Base-by-base conservation (phyloP, 1,140 invertebrate genomes). In the Pseudomyrmex gracilis region DNA sequence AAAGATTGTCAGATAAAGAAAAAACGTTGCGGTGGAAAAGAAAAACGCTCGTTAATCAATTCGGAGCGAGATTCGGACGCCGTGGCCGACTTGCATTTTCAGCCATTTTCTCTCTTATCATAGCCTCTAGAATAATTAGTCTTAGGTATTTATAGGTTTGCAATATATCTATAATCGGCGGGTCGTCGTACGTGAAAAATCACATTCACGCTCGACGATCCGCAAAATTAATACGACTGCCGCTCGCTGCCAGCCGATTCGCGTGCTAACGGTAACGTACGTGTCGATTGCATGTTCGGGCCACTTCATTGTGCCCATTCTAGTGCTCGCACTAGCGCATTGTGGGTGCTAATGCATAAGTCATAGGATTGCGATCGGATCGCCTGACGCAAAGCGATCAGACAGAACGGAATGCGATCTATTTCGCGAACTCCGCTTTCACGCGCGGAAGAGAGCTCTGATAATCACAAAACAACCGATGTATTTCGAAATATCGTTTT, bases 91-190 rank as follows among this genome's bases (percentile, higher is more conserved):
- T 87, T 43, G 34, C 45, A 43, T 55, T 80, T 53, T 82, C 58
- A 77, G 60, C 60, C 82, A 76, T 45, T 82, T 15, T 80, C 76
- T 70, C 20, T 80, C 76, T 70, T 82, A 73, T 61, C 84, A 84
- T 68, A 89, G 84, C 84, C 82, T 86, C 51, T 89, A 89, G 82
- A 89, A 87, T 87, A 89, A 87, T 82, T 89, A 89, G 85, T 68
- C 63, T 64, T 89, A 89, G 87, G 68, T 68, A 85, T 74, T 74
- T 83, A 88, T 85, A 85, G 86, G 34, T 64, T 34, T 71, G 64
- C 73, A 47, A 84, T 73, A 68, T 74, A 66, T 82, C 61, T 55
- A 76, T 63, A 66, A 49, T 55, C 53, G 7, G 1, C 53, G 57
- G 80, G 57, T 58, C 66, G 57, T 49, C 53, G 20, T 66, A 63